Evolutionary conservation across 1,140 invertebrate genomes (phyloP), one percentile per base, ranked within the genome.

Genomic region (Magallana angulata): DNA sequence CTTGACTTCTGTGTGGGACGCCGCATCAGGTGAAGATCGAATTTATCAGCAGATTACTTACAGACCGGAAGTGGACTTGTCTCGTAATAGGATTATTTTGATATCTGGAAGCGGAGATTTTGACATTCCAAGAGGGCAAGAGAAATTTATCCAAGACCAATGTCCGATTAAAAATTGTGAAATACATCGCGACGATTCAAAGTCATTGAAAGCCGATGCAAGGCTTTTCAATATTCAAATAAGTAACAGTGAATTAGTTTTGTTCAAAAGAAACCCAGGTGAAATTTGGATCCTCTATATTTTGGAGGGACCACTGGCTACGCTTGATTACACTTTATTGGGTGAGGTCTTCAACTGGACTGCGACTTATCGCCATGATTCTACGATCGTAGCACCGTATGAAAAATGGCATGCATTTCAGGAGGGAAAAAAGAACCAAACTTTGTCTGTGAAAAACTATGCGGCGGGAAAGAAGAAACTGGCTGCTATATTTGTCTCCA

Each of bases 401-500:
- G 98, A 96, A 97, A 80, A 99, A 90, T 90, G 92, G 93, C 18
- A 94, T 95, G 24, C 57, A 16, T 80, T 56, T 24, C 83, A 80
- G 7, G 57, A 68, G 0, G 14, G 76, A 3, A 16, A 16, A 36
- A 76, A 76, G 7, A 76, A 76, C 14, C 18, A 76, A 11, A 76
- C 68, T 36, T 12, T 3, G 18, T 30, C 9, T 8, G 36, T 5
- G 36, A 76, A 76, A 76, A 92, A 92, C 85, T 93, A 92, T 89
- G 91, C 92, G 14, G 48, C 16, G 7, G 92, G 92, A n/a, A 93
- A 93, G 82, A 92, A 83, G 9, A 92, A 92, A 86, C 85, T 88
- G n/a, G 98, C 98, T 2, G 98, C 98, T 59, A 99, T 98, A 98
- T 99, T 99, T 94, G 98, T 99, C n/a, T 99, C 98, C 36, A 99